These are phyloP conservation scores for Argopecten irradians DNA, from an alignment of 1,140 invertebrate species.

Conservation along the genomic window DNA sequence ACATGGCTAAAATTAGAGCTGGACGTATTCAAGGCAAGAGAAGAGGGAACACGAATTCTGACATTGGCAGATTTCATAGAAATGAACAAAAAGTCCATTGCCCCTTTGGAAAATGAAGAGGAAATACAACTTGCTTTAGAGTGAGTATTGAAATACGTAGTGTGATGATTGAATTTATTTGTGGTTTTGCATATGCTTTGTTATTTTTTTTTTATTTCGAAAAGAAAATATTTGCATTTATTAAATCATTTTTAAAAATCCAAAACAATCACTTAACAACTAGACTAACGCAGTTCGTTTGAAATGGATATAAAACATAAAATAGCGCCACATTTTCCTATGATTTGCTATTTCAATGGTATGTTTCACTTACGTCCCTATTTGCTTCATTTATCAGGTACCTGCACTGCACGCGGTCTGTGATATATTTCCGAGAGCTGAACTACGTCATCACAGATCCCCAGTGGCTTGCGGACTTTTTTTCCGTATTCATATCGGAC, in stretches of 20 bases:
- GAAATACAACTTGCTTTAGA: background rate
- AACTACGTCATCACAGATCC: background rate
- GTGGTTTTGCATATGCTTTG: background rate
- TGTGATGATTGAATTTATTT: background rate
- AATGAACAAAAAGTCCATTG: background rate
- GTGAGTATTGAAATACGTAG: background rate
- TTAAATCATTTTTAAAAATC: too few species aligned
- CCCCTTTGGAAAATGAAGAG: background rate
- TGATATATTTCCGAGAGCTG: background rate
- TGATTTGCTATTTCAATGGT: too few species aligned
- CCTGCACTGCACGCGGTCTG: background rate
- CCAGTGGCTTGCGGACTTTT: background rate
- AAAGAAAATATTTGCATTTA: too few species aligned
- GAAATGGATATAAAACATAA: too few species aligned
- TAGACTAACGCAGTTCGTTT: too few species aligned
- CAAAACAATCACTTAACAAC: too few species aligned
- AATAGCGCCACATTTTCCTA: too few species aligned
- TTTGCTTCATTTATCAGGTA: background rate
- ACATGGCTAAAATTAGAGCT: background rate
- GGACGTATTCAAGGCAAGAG: background rate
- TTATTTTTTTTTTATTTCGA: too few species aligned
- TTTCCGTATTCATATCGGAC: background rate
- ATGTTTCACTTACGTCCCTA: too few species aligned
- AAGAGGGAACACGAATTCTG: background rate
- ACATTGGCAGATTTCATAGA: background rate